Percentiles rank a stretch among this genome's conserved stretches.
These are phyloP conservation scores for Blastobasis adustella DNA, from an alignment of 2,888 invertebrate genomes.

Conservation along the genomic window DNA sequence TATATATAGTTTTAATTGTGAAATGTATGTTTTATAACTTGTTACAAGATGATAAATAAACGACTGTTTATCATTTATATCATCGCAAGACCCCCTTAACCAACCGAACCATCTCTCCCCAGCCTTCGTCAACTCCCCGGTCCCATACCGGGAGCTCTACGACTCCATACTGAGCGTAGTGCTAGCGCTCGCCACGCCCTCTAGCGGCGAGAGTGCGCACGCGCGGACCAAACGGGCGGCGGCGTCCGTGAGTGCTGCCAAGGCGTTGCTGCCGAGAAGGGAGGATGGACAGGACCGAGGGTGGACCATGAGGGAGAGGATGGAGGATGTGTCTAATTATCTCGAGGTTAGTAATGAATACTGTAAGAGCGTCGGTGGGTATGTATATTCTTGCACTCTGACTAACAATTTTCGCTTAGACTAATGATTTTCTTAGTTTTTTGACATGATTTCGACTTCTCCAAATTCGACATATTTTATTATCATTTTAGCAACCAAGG, in stretches of 20 bases:
- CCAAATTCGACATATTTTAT: too few relatives aligned
- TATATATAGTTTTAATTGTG: too few relatives aligned
- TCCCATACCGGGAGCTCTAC: constrained; percentile 61
- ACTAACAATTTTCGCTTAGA: too few relatives aligned
- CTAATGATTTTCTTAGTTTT: too few relatives aligned
- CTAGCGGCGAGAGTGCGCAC: constrained; percentile 22
- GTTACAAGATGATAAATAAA: too few relatives aligned
- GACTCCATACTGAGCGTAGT: constrained; percentile 32
- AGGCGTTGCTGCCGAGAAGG: constrained; percentile 9
- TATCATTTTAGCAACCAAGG: too few relatives aligned
- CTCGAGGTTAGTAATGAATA: constrained; percentile 69
- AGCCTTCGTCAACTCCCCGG: constrained; percentile 57
- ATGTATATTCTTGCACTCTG: too few relatives aligned
- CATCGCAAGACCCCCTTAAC: too few relatives aligned
- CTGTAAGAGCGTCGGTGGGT: too few relatives aligned
- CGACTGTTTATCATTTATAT: too few relatives aligned
- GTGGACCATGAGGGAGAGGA: constrained; percentile 33
- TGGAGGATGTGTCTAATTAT: constrained; percentile 74
- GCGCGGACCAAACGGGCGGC: constrained; percentile 15
- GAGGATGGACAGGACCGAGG: constrained; percentile 4
- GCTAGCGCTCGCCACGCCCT: constrained; percentile 35
- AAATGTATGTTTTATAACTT: too few relatives aligned
- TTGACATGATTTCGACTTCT: too few relatives aligned
- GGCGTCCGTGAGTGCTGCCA: constrained; percentile 12
- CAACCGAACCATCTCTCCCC: constrained; percentile 3